Percentiles rank a stretch among this genome's conserved stretches.
phyloP scores from a whole-genome alignment of 2,888 invertebrate genomes.

The Nipponacmea schrenckii region DNA sequence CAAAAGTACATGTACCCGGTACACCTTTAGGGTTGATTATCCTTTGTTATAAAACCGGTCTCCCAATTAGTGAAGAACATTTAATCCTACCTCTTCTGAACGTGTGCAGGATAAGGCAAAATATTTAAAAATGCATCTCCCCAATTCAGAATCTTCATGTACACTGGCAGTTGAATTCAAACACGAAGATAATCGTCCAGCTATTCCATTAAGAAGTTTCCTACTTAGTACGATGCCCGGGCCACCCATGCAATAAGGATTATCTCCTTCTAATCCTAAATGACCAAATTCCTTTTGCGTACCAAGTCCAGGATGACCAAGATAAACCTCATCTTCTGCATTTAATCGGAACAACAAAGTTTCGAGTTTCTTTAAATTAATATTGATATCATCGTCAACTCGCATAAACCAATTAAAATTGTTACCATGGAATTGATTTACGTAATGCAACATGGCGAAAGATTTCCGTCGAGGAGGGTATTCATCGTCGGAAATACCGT shows the following conservation, averaged over 20 bases:
- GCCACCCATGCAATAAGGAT: slow-evolving; percentile 99
- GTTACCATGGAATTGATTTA: slow-evolving; percentile 80
- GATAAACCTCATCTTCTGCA: slow-evolving; percentile 84
- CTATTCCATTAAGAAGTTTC: slow-evolving; percentile 79
- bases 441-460: slow-evolving; percentile 87
- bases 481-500: slow-evolving; percentile 87
- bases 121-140: slow-evolving; percentile 90
- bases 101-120: slow-evolving; percentile 91
- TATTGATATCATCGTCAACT: slow-evolving; percentile 96
- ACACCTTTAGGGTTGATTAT: too few species aligned
- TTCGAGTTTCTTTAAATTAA: slow-evolving; percentile 84
- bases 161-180: slow-evolving; percentile 89
- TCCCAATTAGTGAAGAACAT: neutral
- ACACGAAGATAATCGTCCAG: slow-evolving; percentile 91
- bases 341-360: slow-evolving; percentile 85
- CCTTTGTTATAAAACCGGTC: too few species aligned
- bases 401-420: slow-evolving; percentile 88
- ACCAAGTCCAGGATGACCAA: slow-evolving; percentile 72
- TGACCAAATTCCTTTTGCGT: slow-evolving; percentile 82
- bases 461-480: slow-evolving; percentile 99
- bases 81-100: slow-evolving; percentile 40
- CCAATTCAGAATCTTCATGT: slow-evolving; percentile 97
- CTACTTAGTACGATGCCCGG: slow-evolving; percentile 92
- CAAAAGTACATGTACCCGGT: too few species aligned
- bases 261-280: slow-evolving; percentile 76